phyloP scores from a whole-genome alignment of 2,888 invertebrate genomes.

The Ethmia dodecea region DNA sequence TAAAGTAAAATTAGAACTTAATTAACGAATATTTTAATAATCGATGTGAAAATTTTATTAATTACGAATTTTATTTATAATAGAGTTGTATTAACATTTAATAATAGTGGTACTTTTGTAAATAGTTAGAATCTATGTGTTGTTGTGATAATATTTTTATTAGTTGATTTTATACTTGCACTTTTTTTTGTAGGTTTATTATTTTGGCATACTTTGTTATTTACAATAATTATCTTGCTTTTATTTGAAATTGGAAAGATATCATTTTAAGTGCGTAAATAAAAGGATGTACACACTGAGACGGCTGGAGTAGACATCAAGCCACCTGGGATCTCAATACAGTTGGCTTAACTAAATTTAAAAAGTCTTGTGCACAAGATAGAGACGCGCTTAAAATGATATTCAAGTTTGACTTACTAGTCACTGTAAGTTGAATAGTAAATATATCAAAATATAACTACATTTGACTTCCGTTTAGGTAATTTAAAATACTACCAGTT shows the following conservation, averaged over 20 bases:
- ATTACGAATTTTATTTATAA: constrained; percentile 16
- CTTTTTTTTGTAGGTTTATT: background rate
- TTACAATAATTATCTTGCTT: background rate
- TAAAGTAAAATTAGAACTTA: constrained; percentile 7
- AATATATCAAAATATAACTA: too few species aligned
- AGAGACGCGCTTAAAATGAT: too few species aligned
- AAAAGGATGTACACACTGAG: too few species aligned
- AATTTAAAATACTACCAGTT: too few species aligned
- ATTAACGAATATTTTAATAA: constrained; percentile 12
- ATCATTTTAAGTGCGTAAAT: background rate
- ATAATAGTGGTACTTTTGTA: constrained; percentile 10
- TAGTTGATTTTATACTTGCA: background rate
- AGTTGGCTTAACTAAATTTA: too few species aligned
- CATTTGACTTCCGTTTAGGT: too few species aligned
- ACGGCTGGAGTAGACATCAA: too few species aligned
- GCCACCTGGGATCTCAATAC: too few species aligned
- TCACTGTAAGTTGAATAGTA: constrained; percentile 5
- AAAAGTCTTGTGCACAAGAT: too few species aligned
- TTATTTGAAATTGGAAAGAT: background rate
- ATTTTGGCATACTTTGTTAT: background rate
- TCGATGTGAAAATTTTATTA: constrained; percentile 16
- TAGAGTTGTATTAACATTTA: constrained; percentile 8
- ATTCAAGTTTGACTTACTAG: constrained; percentile 5
- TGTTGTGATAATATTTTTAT: constrained; percentile 9
- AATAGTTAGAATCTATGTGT: constrained; percentile 14